These are phyloP conservation scores for Petroica traversi DNA, from an alignment of 2,113 vertebrate species.

Conservation along the genomic window DNA sequence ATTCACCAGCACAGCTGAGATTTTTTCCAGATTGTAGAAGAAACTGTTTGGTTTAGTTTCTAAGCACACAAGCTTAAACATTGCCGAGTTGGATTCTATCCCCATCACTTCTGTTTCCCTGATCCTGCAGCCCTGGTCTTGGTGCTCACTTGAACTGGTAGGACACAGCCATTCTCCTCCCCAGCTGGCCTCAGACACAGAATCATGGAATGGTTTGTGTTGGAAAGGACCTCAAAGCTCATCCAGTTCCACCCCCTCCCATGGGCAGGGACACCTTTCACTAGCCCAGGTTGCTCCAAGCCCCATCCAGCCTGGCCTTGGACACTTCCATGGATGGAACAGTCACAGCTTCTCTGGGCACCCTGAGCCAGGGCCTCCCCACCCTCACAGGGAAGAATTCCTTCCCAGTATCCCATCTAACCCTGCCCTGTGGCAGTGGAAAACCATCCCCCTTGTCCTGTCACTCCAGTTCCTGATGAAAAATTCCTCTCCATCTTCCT, in stretches of 20 bases:
- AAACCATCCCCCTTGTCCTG: neutral
- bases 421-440: neutral
- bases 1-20: neutral
- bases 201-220: neutral
- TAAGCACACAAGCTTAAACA: neutral
- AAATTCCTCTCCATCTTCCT: neutral
- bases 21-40: neutral
- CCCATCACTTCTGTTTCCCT: neutral
- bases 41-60: neutral
- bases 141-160: neutral
- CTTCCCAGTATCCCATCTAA: neutral
- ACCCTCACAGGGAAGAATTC: neutral
- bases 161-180: neutral
- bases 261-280: neutral
- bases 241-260: fast-evolving
- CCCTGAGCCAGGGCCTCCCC: fast-evolving
- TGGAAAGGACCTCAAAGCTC: neutral
- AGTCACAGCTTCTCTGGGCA: neutral
- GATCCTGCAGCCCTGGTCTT: neutral
- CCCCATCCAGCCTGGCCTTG: neutral
- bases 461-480: neutral
- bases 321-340: neutral
- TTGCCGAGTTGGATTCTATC: fast-evolving
- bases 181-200: neutral
- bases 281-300: neutral